Evolutionary conservation across 2,113 vertebrate species (phyloP).

Genomic region (Spea multiplicata): DNA sequence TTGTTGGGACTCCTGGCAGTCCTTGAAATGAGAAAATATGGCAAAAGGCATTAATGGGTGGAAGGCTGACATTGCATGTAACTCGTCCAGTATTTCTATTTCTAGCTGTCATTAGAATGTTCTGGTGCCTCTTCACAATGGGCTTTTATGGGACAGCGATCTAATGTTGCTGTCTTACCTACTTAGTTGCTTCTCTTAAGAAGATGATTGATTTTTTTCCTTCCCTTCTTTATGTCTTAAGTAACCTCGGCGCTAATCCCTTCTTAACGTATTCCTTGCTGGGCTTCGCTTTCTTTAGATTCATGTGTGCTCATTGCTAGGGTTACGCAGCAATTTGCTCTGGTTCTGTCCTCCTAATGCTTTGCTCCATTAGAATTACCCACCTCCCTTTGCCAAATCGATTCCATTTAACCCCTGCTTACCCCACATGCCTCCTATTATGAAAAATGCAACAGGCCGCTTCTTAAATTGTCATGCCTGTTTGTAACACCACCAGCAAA

Average conservation of each 20-base stretch:
- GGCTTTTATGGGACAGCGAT: constrained; percentile 9
- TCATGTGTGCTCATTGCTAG: constrained; percentile 11
- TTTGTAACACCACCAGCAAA: too few relatives aligned
- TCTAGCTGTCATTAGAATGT: neutral
- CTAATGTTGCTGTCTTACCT: constrained; percentile 21
- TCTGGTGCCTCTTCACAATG: neutral
- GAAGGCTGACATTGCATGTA: too few relatives aligned
- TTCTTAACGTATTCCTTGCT: constrained; percentile 26
- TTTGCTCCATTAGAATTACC: neutral
- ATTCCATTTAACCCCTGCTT: neutral
- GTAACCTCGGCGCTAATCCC: constrained; percentile 28
- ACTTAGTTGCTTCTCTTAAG: constrained; percentile 14
- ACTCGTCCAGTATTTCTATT: too few relatives aligned
- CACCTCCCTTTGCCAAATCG: neutral
- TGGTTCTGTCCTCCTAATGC: constrained; percentile 14
- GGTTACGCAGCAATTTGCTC: neutral
- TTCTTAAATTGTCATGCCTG: too few relatives aligned
- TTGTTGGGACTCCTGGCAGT: too few relatives aligned
- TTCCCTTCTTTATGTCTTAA: constrained; percentile 26
- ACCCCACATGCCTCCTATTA: too few relatives aligned
- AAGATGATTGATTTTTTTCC: constrained; percentile 36
- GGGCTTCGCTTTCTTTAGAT: constrained; percentile 19
- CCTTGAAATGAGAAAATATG: too few relatives aligned
- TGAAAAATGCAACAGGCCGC: too few relatives aligned
- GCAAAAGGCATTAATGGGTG: too few relatives aligned